Base-by-base conservation (phyloP, 2,888 invertebrate species). In the Linnaemya vulpina region DNA sequence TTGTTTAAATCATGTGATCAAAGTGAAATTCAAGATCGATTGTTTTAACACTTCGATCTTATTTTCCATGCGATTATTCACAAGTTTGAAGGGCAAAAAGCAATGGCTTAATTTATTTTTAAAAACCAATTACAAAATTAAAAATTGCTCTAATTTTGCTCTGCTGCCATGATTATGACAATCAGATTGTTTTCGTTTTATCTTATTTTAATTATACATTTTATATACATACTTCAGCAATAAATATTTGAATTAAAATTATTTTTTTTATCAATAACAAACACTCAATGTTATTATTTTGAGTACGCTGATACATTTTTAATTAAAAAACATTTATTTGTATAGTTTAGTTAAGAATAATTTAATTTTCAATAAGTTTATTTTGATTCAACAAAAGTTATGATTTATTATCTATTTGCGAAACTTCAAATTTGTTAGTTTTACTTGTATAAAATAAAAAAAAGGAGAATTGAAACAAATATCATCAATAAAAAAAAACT, bases 301-400 rank as follows among this genome's bases (percentile, higher is more conserved):
- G 63, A 49, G 22, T 17, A 53, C 22, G 53, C 55, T 46, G 40
- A 20, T 35, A 5, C 53, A 49, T 20, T 35, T 67, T 46, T 60
- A 17, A 40, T 30, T 78, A 51, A 53, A 0, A 9, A 55, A 55
- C 65, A 55, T 3, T 40, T 83, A 35, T 75, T 51, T 77, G 76
- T 77, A 83, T 73, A 73, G 73, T 73, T 83, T 60, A 60, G 73
- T 78, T 73, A 67, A 83, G 71, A 38, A 49, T 63, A 63, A 70
- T 79, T 83, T 60, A 46, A 49, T 73, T 73, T 78, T 74, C 5
- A 30, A 13, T 71, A 70, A 68, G 38, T 62, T 82, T 75, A 63
- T 63, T 70, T 76, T 60, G n/a, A 40, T 58, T 73, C 38, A 63
- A 70, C 51, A 38, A 38, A 38, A 35, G 22, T 79, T 62, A n/a